Evolutionary conservation across 2,113 vertebrate genomes (phyloP).

Genomic region (Lontra canadensis): DNA sequence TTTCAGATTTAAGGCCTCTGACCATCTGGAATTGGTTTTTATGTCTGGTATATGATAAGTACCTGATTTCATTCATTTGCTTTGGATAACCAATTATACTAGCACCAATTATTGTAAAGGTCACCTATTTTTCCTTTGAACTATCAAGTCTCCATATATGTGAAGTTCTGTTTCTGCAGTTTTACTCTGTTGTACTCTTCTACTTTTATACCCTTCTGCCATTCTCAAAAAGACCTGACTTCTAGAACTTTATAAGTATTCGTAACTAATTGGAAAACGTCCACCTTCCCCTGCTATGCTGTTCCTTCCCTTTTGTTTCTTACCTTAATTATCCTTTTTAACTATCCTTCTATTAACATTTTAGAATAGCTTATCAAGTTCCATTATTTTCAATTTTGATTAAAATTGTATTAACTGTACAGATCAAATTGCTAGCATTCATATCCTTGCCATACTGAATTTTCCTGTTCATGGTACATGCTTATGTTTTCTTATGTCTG

Average conservation of each 20-base stretch:
- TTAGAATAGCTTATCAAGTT: background rate
- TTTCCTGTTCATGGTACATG: background rate
- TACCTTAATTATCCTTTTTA: background rate
- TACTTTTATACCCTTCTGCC: background rate
- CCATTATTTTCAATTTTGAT: background rate
- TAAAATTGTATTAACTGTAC: background rate
- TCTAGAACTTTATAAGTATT: background rate
- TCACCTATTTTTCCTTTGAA: background rate
- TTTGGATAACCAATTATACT: background rate
- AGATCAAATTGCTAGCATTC: background rate
- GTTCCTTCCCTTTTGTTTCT: background rate
- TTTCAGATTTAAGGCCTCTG: background rate
- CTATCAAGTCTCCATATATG: background rate
- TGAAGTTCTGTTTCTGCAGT: background rate
- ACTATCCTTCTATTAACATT: background rate
- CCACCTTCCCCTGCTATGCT: background rate
- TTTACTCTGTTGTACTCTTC: background rate
- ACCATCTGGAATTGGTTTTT: background rate
- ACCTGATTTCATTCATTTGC: background rate
- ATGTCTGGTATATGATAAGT: background rate
- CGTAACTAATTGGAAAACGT: background rate
- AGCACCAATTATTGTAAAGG: background rate
- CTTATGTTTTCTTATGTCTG: background rate
- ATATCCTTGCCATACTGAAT: background rate
- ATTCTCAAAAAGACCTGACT: background rate